Percentiles rank a stretch among this genome's conserved stretches.
Evolutionary conservation across 2,113 vertebrate species (phyloP).

Genomic region (Alosa alosa): DNA sequence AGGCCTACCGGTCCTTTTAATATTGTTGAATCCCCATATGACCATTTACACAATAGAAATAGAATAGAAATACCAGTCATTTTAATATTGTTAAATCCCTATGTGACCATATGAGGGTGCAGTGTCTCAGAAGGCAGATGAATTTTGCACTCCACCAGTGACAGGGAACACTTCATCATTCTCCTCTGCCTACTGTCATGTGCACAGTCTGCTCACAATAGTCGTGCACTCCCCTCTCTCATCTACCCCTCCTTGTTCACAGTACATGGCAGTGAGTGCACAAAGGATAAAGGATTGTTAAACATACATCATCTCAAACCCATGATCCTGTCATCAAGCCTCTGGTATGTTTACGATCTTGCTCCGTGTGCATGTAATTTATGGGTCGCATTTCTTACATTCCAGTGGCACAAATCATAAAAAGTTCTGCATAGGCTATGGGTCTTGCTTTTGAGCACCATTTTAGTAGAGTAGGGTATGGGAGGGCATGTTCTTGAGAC

Average conservation of each 20-base stretch:
- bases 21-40: not conserved
- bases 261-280: not conserved
- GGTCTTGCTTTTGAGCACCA: not conserved
- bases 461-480: not conserved
- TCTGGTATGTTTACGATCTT: not conserved
- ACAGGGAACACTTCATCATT: not conserved
- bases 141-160: not conserved
- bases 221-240: not conserved
- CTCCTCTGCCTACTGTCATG: not conserved
- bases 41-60: not conserved
- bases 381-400: not conserved
- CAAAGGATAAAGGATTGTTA: not conserved
- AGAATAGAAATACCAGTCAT: not conserved
- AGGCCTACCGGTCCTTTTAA: not conserved
- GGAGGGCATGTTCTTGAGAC: not conserved
- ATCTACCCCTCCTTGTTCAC: not conserved
- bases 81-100: not conserved
- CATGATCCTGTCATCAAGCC: not conserved
- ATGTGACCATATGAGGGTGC: too few species aligned
- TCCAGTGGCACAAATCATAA: not conserved
- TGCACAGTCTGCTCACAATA: not conserved
- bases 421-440: not conserved
- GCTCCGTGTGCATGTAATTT: not conserved
- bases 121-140: too few species aligned
- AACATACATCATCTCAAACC: not conserved